Conservation (phyloP, 1,140 invertebrate species). For the Spodoptera frugiperda region DNA sequence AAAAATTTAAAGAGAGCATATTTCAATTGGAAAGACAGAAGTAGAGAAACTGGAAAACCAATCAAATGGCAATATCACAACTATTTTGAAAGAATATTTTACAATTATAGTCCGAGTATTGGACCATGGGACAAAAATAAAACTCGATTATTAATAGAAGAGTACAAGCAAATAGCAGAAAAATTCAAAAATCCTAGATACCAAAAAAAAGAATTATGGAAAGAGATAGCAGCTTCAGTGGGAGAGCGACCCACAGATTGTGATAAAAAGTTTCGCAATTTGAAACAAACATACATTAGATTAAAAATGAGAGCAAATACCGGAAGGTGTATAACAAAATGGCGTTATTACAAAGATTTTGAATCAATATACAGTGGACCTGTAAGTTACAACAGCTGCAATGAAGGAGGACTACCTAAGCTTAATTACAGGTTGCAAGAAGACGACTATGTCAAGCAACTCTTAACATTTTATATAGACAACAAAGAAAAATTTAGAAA, state of each 20-base stretch:
- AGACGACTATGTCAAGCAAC: conserved; percentile 71
- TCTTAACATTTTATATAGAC: conserved; percentile 74
- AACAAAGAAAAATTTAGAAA: conserved; percentile 76
- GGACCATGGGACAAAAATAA: conserved; percentile 75
- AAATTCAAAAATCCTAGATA: conserved; percentile 77
- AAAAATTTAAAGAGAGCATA: conserved; percentile 82
- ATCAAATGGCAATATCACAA: conserved; percentile 80
- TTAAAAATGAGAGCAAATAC: conserved; percentile 68
- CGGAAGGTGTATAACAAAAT: conserved; percentile 71
- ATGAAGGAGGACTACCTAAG: conserved; percentile 50
- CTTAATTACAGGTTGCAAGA: conserved; percentile 57
- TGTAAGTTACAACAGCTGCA: conserved; percentile 32
- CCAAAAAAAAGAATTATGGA: conserved; percentile 81
- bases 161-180: conserved; percentile 72
- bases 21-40: conserved; percentile 75
- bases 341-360: conserved; percentile 80
- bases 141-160: conserved; percentile 69
- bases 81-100: conserved; percentile 81
- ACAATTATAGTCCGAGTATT: conserved; percentile 71
- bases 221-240: conserved; percentile 71
- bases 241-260: conserved; percentile 70
- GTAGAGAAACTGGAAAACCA: conserved; percentile 65
- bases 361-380: conserved; percentile 70
- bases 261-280: conserved; percentile 80
- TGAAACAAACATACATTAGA: conserved; percentile 80